Evolutionary conservation across 2,797 vertebrate genomes (phyloP).

Genomic region (Microhierax caerulescens): DNA sequence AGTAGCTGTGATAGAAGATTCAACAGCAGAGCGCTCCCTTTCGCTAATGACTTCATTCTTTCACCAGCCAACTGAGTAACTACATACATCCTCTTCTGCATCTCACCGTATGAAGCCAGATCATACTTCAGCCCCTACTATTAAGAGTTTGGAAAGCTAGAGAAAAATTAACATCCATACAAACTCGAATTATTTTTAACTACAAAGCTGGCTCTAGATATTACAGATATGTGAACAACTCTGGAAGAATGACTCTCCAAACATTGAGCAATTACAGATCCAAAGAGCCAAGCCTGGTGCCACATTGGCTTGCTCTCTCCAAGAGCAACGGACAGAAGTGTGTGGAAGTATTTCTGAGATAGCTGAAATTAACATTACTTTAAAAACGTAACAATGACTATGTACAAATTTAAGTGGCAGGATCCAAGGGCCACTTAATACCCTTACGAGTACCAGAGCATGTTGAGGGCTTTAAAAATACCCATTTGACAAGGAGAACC

Average conservation of each 20-base stretch:
- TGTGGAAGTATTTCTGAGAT: not conserved
- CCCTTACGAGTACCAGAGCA: not conserved
- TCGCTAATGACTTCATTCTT: not conserved
- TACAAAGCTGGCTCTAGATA: not conserved
- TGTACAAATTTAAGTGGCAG: not conserved
- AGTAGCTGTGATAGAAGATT: not conserved
- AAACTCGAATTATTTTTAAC: not conserved
- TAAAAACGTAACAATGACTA: not conserved
- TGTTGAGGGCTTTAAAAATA: constrained; percentile 23
- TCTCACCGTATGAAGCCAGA: not conserved
- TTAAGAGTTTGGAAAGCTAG: not conserved
- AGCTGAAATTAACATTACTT: not conserved
- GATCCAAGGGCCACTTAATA: not conserved
- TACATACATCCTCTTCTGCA: not conserved
- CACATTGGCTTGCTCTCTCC: not conserved
- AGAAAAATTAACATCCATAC: not conserved
- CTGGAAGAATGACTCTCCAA: not conserved
- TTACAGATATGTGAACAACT: not conserved
- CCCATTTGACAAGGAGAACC: not conserved
- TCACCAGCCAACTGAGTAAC: not conserved
- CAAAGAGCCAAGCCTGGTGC: not conserved
- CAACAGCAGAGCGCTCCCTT: constrained; percentile 15
- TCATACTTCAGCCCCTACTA: not conserved
- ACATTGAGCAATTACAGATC: not conserved
- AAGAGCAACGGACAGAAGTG: not conserved